Conservation (phyloP, 2,888 invertebrate species). For the Eilema sororculum region DNA sequence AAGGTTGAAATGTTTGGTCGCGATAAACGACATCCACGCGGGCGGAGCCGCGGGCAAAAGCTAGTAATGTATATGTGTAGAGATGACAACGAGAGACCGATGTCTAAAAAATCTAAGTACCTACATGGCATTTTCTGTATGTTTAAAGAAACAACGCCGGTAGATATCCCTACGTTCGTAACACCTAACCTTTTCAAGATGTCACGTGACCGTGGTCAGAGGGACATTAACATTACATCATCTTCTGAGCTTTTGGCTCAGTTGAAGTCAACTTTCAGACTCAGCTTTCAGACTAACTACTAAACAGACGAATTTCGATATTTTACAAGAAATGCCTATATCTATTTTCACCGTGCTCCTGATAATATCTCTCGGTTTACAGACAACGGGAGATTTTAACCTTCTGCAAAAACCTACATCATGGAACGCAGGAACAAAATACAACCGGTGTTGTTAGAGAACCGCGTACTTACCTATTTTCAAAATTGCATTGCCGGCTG, state of each 20-base stretch:
- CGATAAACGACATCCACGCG: no score
- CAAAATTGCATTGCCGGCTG: no score
- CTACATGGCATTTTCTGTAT: neutral
- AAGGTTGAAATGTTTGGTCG: no score
- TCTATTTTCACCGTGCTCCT: neutral
- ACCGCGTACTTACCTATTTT: neutral
- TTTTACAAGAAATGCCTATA: no score
- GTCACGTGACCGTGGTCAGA: neutral
- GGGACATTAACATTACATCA: neutral
- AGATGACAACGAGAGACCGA: neutral
- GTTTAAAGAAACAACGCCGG: neutral
- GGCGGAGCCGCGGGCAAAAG: no score
- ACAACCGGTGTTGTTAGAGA: no score
- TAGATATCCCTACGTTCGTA: neutral
- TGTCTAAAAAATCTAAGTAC: neutral
- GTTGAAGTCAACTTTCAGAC: no score
- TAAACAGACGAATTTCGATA: no score
- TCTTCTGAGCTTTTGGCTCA: no score
- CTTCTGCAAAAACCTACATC: neutral
- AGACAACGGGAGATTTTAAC: neutral
- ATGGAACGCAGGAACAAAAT: neutral
- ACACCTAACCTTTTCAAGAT: neutral
- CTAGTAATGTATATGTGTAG: no score
- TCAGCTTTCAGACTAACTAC: no score
- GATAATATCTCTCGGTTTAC: neutral